Percentiles rank a stretch among this genome's conserved stretches.
Conservation (phyloP, 1,140 invertebrate species). For the Venustaconcha ellipsiformis region DNA sequence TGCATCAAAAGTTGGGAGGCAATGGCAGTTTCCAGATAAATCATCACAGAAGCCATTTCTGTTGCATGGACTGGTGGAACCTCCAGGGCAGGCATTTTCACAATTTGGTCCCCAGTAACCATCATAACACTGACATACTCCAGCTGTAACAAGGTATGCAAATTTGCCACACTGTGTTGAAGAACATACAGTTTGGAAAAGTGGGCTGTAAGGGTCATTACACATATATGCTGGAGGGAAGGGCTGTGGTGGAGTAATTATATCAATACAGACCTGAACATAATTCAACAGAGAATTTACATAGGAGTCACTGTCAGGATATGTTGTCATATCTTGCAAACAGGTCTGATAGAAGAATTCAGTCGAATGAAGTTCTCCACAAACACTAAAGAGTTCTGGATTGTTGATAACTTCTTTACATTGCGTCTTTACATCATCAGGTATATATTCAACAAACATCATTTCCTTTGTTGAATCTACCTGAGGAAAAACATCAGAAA, state of each 20-base stretch:
- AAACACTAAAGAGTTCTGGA: slow-evolving; percentile 15
- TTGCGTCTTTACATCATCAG: neutral
- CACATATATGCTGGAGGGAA: slow-evolving; percentile 26
- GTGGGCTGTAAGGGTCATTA: slow-evolving; percentile 10
- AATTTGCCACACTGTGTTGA: too few relatives aligned
- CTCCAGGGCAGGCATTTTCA: slow-evolving; percentile 34
- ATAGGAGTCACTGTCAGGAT: slow-evolving; percentile 6
- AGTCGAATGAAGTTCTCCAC: slow-evolving; percentile 21
- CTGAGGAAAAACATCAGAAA: slow-evolving; percentile 8
- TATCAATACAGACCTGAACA: slow-evolving; percentile 19
- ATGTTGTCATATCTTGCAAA: slow-evolving; percentile 8
- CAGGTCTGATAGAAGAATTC: slow-evolving; percentile 31
- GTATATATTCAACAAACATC: neutral
- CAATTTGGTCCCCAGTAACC: slow-evolving; percentile 40
- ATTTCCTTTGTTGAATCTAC: slow-evolving; percentile 1
- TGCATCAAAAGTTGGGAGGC: slow-evolving; percentile 25
- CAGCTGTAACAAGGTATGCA: neutral
- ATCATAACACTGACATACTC: slow-evolving; percentile 29
- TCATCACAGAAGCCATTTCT: slow-evolving; percentile 31
- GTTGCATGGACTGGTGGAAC: slow-evolving; percentile 27
- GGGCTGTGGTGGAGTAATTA: slow-evolving; percentile 10
- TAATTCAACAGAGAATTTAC: slow-evolving; percentile 29
- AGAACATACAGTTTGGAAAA: too few relatives aligned
- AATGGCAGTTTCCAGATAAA: slow-evolving; percentile 28
- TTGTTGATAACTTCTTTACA: slow-evolving; percentile 20